Evolutionary conservation across 2,888 invertebrate species (phyloP).

Genomic region (Athrips mouffetella): DNA sequence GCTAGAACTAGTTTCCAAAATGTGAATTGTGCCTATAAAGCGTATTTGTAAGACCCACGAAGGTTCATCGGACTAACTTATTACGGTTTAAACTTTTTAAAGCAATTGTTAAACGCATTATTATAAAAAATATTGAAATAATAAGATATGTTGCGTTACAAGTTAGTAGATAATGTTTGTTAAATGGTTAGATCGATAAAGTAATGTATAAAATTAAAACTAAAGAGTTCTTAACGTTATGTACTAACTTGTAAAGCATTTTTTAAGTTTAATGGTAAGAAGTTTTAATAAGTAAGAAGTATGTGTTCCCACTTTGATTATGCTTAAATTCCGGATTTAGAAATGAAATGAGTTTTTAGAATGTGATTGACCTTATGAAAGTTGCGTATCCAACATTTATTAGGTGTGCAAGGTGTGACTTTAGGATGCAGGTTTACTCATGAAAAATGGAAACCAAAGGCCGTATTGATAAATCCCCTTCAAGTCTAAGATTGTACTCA

Average conservation of each 20-base stretch:
- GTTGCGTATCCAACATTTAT: background rate
- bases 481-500: no score
- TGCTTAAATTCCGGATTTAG: background rate
- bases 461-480: no score
- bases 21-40: constrained; percentile 71
- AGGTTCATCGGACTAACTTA: constrained; percentile 15
- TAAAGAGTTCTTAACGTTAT: background rate
- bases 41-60: constrained; percentile 16
- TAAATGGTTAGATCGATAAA: background rate
- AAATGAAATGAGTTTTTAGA: background rate
- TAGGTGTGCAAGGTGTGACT: no score
- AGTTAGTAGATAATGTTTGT: constrained; percentile 12
- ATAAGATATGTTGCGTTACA: background rate
- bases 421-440: no score
- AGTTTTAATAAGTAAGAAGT: background rate
- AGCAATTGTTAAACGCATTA: constrained; percentile 8
- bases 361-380: background rate
- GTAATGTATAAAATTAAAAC: background rate
- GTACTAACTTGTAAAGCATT: background rate
- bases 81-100: constrained; percentile 16
- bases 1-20: constrained; percentile 66
- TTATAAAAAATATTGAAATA: background rate
- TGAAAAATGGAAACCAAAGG: no score
- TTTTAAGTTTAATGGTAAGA: background rate
- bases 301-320: background rate